phyloP scores from a whole-genome alignment of 2,113 vertebrate species.

The Ramphastos sulfuratus region DNA sequence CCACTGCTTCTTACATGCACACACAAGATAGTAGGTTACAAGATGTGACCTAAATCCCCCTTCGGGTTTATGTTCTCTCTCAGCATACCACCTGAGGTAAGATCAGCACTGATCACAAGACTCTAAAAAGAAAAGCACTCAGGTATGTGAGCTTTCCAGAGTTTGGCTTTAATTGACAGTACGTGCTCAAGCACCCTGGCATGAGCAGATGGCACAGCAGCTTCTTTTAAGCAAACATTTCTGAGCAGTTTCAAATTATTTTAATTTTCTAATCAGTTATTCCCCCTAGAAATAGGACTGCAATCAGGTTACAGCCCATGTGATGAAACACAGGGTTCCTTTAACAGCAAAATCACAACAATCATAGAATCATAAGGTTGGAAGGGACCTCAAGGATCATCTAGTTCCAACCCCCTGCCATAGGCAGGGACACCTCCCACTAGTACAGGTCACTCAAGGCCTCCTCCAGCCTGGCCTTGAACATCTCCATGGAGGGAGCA shows the following conservation, averaged over 20 bases:
- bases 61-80: background rate
- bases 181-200: background rate
- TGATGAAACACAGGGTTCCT: background rate
- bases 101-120: background rate
- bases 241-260: background rate
- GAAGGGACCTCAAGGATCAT: no score
- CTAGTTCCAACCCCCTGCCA: no score
- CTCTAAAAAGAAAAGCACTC: background rate
- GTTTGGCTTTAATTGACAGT: background rate
- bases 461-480: no score
- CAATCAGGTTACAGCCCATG: background rate
- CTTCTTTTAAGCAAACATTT: background rate
- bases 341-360: background rate
- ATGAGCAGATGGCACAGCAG: constrained; percentile 7
- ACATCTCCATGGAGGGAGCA: no score
- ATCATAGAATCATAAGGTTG: no score
- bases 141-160: background rate
- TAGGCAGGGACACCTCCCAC: no score
- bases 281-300: background rate
- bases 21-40: background rate
- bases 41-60: background rate
- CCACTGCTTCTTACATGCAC: background rate
- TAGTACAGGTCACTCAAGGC: no score
- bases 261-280: background rate
- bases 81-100: background rate